These are phyloP conservation scores for Myrmecobius fasciatus DNA, from an alignment of 2,113 vertebrate species.

Conservation along the genomic window DNA sequence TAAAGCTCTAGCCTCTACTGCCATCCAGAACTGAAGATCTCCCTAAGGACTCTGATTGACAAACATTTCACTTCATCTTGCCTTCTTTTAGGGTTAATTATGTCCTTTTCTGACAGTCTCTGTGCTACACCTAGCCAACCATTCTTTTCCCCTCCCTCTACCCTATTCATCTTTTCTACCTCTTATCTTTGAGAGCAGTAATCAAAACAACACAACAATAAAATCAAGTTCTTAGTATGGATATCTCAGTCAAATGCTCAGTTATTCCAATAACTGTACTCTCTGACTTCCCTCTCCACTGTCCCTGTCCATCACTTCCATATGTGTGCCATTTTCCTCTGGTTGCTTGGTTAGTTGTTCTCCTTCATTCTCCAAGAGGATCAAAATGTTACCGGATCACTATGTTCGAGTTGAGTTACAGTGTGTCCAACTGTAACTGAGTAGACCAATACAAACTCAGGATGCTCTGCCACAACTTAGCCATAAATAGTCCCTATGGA, in stretches of 20 bases:
- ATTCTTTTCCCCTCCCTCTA: neutral
- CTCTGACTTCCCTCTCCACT: neutral
- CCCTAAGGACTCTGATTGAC: neutral
- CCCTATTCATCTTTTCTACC: neutral
- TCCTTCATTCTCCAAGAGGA: too few species aligned
- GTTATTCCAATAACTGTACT: neutral
- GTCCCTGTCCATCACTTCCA: neutral
- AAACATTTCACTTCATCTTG: neutral
- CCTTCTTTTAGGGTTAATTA: neutral
- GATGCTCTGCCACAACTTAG: too few species aligned
- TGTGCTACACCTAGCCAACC: neutral
- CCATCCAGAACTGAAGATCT: neutral
- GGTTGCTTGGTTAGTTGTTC: too few species aligned
- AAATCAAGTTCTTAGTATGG: neutral
- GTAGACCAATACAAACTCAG: too few species aligned
- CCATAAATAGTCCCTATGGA: too few species aligned
- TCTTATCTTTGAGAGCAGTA: neutral
- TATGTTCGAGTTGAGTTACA: too few species aligned
- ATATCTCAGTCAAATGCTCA: neutral
- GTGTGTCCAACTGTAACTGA: too few species aligned
- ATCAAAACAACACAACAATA: neutral
- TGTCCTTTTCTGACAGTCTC: neutral
- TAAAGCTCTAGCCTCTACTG: neutral
- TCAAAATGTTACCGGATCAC: too few species aligned
- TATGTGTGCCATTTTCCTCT: neutral